Evolutionary conservation across 1,140 invertebrate genomes (phyloP).

Genomic region (Zaprionus nigranus): DNA sequence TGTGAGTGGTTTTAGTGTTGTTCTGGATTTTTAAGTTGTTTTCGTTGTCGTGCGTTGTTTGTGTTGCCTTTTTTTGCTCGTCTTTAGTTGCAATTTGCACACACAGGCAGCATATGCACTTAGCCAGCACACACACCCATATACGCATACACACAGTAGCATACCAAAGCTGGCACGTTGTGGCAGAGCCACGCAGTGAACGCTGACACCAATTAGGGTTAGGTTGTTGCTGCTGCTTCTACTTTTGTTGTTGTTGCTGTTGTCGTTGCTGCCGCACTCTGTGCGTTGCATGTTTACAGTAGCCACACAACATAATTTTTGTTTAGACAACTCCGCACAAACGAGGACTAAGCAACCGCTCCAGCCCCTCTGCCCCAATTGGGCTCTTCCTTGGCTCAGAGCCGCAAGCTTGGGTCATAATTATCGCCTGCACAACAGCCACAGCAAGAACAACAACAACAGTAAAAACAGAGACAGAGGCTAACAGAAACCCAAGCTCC

Average conservation of each 20-base stretch:
- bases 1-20: constrained; percentile 82
- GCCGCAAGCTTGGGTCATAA: constrained; percentile 58
- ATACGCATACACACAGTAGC: constrained; percentile 6
- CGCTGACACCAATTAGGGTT: constrained; percentile 79
- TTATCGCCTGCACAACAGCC: constrained; percentile 49
- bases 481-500: constrained; percentile 44
- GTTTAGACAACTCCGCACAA: constrained; percentile 67
- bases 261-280: constrained; percentile 48
- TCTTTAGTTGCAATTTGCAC: constrained; percentile 76
- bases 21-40: constrained; percentile 83
- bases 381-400: not conserved
- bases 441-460: constrained; percentile 20
- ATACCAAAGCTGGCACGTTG: constrained; percentile 1
- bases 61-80: constrained; percentile 57
- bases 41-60: constrained; percentile 76
- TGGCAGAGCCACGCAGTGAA: constrained; percentile 50
- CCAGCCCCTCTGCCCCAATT: not conserved
- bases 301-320: constrained; percentile 81
- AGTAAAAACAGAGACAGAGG: not conserved
- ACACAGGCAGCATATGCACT: constrained; percentile 49
- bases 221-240: constrained; percentile 7
- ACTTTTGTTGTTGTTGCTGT: constrained; percentile 20
- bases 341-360: constrained; percentile 14
- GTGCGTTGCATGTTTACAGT: constrained; percentile 79
- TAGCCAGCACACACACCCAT: constrained; percentile 39